These are phyloP conservation scores for Etheostoma nigrum DNA, from an alignment of 2,797 vertebrate species.

Conservation along the genomic window DNA sequence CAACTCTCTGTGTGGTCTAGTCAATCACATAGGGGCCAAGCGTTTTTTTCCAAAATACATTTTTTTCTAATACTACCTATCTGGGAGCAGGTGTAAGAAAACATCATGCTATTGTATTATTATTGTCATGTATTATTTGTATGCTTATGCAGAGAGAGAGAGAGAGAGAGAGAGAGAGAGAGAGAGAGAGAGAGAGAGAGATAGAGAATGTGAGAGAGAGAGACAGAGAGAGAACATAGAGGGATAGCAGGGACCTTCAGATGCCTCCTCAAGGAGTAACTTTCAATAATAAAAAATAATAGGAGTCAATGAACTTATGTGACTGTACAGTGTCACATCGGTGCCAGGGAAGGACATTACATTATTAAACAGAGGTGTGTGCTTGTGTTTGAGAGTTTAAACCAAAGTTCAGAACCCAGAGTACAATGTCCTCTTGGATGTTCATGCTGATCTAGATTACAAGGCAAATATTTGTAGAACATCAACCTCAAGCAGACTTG, in stretches of 20 bases:
- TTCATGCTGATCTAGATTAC: conserved; percentile 84
- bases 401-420: conserved; percentile 64
- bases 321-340: conserved; percentile 47
- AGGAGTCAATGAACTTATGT: conserved; percentile 19
- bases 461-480: conserved; percentile 87
- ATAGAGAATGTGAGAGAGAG: too few species aligned
- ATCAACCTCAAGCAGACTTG: conserved; percentile 80
- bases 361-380: conserved; percentile 62
- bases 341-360: conserved; percentile 68
- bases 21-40: conserved; percentile 57
- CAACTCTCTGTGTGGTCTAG: conserved; percentile 81
- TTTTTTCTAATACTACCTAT: conserved; percentile 27
- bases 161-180: background rate
- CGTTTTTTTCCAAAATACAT: conserved; percentile 11
- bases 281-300: conserved; percentile 7
- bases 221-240: background rate
- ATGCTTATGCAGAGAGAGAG: conserved; percentile 6
- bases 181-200: too few species aligned
- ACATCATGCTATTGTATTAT: conserved; percentile 6
- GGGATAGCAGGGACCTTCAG: conserved; percentile 32
- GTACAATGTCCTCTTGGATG: conserved; percentile 77
- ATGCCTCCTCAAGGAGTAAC: background rate
- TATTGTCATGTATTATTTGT: conserved; percentile 20
- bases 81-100: conserved; percentile 61
- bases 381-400: conserved; percentile 43